phyloP scores from a whole-genome alignment of 2,888 invertebrate genomes.

The Pterostichus niger region DNA sequence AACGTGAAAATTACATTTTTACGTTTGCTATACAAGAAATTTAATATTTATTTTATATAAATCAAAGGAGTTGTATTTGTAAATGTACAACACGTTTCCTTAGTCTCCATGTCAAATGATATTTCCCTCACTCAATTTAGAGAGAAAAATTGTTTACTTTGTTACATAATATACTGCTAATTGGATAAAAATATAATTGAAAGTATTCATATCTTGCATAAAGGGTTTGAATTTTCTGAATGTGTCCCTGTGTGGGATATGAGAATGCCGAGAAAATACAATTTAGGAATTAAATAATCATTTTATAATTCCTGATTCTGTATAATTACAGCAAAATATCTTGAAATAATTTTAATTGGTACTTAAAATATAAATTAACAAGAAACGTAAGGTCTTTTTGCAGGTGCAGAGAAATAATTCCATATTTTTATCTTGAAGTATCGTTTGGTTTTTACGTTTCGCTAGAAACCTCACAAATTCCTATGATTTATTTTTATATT shows the following conservation, averaged over 20 bases:
- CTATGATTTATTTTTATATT: conserved; percentile 11
- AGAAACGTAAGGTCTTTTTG: conserved; percentile 3
- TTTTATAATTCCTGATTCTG: not conserved
- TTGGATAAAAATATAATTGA: too few species aligned
- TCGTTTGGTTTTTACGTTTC: not conserved
- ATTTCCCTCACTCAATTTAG: too few species aligned
- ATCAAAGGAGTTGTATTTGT: too few species aligned
- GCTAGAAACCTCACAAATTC: not conserved
- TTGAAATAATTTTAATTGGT: not conserved
- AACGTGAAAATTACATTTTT: too few species aligned
- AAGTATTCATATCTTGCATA: too few species aligned
- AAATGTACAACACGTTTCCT: too few species aligned
- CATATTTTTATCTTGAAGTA: not conserved
- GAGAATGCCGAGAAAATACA: not conserved
- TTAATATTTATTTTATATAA: too few species aligned
- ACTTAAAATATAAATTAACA: not conserved
- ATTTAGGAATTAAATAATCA: not conserved
- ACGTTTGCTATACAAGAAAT: too few species aligned
- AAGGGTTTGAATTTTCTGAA: not conserved
- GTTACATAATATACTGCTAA: too few species aligned
- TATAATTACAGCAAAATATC: too few species aligned
- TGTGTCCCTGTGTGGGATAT: not conserved
- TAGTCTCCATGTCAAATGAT: too few species aligned
- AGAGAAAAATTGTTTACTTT: too few species aligned
- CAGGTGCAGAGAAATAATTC: conserved; percentile 13